A percentile compares a stretch with the other conserved stretches of the same genome.
phyloP scores from a whole-genome alignment of 2,113 vertebrate genomes.

The Alexandromys fortis region DNA sequence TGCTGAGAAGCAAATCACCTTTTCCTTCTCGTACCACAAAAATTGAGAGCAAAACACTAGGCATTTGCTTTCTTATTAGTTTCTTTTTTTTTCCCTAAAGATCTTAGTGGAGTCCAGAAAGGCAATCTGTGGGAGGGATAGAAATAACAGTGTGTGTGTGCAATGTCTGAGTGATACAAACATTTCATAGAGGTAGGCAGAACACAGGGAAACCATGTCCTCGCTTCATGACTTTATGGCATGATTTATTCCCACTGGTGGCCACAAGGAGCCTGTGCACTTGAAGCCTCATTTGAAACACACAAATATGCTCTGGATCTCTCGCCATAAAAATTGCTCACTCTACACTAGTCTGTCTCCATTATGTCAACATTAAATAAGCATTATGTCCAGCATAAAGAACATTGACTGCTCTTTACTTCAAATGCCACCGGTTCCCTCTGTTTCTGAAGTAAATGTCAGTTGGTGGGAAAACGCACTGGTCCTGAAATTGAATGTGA shows the following conservation, averaged over 20 bases:
- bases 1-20: background rate
- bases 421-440: conserved; percentile 24
- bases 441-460: conserved; percentile 54
- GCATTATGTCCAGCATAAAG: background rate
- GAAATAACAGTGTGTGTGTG: background rate
- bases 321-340: background rate
- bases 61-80: background rate
- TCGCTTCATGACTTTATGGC: background rate
- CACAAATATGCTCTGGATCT: background rate
- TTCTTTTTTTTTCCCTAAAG: background rate
- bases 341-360: background rate
- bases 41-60: background rate
- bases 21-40: conserved; percentile 20
- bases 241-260: background rate
- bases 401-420: conserved; percentile 32
- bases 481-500: conserved; percentile 9
- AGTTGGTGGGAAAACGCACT: background rate
- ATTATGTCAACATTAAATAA: conserved; percentile 53
- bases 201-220: background rate
- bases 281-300: conserved; percentile 15
- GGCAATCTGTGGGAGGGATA: background rate
- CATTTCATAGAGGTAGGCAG: background rate
- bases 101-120: background rate
- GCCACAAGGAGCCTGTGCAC: background rate
- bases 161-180: background rate